Percentiles rank a stretch among this genome's conserved stretches.
Evolutionary conservation across 1,140 invertebrate species (phyloP).

Genomic region (Adoxophyes honmai): DNA sequence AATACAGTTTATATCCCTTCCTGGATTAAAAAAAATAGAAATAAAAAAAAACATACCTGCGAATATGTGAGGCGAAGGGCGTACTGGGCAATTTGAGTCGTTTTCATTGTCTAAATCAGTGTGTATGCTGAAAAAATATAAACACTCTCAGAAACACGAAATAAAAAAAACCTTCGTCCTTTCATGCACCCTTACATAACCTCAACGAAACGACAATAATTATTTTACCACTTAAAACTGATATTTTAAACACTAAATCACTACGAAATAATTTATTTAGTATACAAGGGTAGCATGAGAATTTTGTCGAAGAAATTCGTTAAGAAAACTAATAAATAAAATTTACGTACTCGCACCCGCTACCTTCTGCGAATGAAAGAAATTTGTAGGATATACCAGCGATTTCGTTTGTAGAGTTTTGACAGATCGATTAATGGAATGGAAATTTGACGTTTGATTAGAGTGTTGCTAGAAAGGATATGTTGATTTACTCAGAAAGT

Average conservation of each 20-base stretch:
- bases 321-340: conserved; percentile 24
- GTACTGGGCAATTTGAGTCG: conserved; percentile 66
- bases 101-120: conserved; percentile 61
- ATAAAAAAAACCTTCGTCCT: too few relatives aligned
- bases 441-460: not conserved
- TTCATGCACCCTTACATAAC: conserved; percentile 51
- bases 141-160: conserved; percentile 37
- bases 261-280: not conserved
- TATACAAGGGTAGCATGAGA: not conserved
- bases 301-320: not conserved
- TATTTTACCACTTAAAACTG: not conserved
- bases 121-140: conserved; percentile 52
- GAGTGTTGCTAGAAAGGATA: not conserved
- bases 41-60: conserved; percentile 47
- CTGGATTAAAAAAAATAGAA: conserved; percentile 20
- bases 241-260: not conserved
- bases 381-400: conserved; percentile 30
- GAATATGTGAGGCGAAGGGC: conserved; percentile 72
- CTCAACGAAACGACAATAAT: conserved; percentile 27
- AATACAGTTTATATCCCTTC: too few relatives aligned
- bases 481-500: too few relatives aligned
- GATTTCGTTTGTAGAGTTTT: not conserved
- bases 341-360: conserved; percentile 59
- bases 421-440: not conserved
- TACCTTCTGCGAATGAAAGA: conserved; percentile 55